These are phyloP conservation scores for Cossypha heuglini DNA, from an alignment of 2,797 vertebrate genomes.

Conservation along the genomic window DNA sequence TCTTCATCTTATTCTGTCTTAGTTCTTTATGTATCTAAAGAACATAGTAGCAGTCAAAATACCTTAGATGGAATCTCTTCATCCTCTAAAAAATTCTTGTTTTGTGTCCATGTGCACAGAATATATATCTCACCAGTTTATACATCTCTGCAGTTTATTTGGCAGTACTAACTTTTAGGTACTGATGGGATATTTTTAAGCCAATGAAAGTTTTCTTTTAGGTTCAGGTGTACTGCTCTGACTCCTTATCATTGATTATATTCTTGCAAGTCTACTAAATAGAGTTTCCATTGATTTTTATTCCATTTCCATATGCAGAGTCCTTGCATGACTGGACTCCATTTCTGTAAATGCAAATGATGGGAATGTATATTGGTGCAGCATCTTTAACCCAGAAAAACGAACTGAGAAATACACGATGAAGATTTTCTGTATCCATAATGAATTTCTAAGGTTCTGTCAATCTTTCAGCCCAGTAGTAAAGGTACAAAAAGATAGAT, in stretches of 20 bases:
- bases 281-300: constrained; percentile 22
- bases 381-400: neutral
- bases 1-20: neutral
- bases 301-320: neutral
- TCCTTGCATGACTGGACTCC: neutral
- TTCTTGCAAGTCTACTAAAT: neutral
- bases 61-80: neutral
- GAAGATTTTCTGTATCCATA: neutral
- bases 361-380: neutral
- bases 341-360: constrained; percentile 10
- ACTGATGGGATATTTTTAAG: neutral
- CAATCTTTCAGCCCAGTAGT: neutral
- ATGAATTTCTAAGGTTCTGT: neutral
- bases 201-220: neutral
- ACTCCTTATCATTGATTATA: neutral
- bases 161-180: neutral
- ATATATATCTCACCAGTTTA: neutral
- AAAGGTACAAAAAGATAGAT: neutral
- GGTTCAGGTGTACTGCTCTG: neutral
- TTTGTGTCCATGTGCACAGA: neutral
- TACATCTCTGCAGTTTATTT: neutral
- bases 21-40: neutral
- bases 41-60: neutral
- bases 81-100: neutral
- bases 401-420: neutral